Conservation (phyloP, 2,797 vertebrate species). For the Scolopax bukidnonensis region DNA sequence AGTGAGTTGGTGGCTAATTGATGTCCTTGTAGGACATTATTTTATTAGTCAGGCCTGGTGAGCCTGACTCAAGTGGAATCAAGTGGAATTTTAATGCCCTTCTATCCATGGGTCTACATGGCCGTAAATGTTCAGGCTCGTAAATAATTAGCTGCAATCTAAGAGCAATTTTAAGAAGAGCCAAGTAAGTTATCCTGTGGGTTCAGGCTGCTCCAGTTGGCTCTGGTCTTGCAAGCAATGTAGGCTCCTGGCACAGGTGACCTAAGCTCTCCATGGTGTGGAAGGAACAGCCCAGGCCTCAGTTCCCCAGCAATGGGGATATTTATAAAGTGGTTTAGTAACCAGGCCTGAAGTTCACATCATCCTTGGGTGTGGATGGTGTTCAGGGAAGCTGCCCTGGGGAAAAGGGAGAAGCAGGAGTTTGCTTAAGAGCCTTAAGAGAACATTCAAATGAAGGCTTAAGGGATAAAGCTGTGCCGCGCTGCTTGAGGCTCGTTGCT, state of each 20-base stretch:
- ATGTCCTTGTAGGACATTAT: conserved; percentile 66
- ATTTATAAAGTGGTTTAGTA: background rate
- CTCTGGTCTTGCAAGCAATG: fast-evolving
- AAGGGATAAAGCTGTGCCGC: background rate
- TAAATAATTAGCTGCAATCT: conserved; percentile 39
- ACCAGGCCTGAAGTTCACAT: background rate
- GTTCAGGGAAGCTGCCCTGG: background rate
- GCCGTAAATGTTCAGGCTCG: background rate
- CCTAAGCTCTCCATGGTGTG: fast-evolving
- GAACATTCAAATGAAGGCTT: background rate
- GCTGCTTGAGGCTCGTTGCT: fast-evolving
- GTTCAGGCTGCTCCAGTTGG: background rate
- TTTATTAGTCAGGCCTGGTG: conserved; percentile 71
- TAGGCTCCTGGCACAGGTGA: background rate
- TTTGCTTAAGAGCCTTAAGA: background rate
- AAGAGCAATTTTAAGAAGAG: conserved; percentile 6
- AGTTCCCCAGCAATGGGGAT: fast-evolving
- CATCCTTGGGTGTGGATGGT: background rate
- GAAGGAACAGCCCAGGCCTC: background rate
- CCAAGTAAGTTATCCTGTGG: background rate
- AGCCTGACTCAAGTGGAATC: conserved; percentile 5
- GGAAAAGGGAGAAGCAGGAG: background rate
- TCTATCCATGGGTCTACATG: background rate
- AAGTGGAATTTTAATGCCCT: conserved; percentile 62
- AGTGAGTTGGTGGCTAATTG: conserved; percentile 64